Base-by-base conservation (phyloP, 2,888 invertebrate genomes). In the Drosophila vallismaia region DNA sequence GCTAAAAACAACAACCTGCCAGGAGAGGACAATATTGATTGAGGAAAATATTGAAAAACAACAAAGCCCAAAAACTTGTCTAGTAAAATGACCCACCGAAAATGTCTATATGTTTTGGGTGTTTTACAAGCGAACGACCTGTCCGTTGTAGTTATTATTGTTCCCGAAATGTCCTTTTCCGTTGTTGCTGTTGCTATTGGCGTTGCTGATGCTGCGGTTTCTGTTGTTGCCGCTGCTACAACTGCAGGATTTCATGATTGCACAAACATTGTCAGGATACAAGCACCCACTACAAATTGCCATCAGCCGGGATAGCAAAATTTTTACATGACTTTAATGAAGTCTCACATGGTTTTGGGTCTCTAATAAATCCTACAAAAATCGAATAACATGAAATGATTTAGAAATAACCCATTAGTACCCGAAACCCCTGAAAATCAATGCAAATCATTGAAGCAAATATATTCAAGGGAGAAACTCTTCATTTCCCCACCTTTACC, bases 81-180 rank as follows among this genome's bases (percentile, higher is more conserved):
- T 58, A 62, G 57, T 48, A 42, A 68, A 71, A 73, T 72, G 52
- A 46, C 46, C 46, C 57, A 71, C 54, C 71, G 70, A 40, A 38
- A 45, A 46, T 38, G 53, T 48, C 38, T 48, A 52, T 62, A 58
- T 56, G 67, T 59, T 66, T 63, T 74, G 68, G 66, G 52, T 75
- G 71, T 58, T 77, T 71, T 53, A 72, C 73, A 72, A 60, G 53
- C 55, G 38, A 73, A 56, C 67, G 67, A 72, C 51, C 74, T 68
- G 56, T 54, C 59, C 60, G 53, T 63, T 72, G 57, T 33, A 52
- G 28, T 33, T 59, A 12, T 42, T 31, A 29, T 31, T 24, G 29
- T 49, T 49, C 48, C 48, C 12, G 12, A 38, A 38, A 48, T 12
- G 26, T 26, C 28, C 9, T 48, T 12, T 7, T 29, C 14, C 28